Base-by-base conservation (phyloP, 2,113 vertebrate genomes). In the Ondatra zibethicus region DNA sequence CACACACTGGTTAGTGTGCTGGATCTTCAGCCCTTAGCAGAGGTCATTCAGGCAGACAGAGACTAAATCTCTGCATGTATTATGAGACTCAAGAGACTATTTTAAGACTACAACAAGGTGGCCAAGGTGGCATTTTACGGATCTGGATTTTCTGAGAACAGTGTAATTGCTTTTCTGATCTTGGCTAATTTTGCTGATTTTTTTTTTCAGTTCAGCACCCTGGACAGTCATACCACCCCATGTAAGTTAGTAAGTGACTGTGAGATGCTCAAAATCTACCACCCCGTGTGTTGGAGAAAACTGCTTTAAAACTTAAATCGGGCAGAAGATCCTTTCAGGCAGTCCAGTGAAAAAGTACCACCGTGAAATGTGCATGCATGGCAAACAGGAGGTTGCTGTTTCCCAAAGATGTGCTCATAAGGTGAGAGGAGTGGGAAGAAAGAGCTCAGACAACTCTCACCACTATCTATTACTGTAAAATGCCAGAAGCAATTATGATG, bases 401-500 rank as follows among this genome's bases (percentile, higher is more conserved):
- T 97, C 95, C 95, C 95, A 84, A 93, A 95, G 61, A 96, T 90
- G 50, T 17, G 78, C 68, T 89, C 94, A 92, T 84, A 92, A 96
- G 88, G 87, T 52, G 23, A 36, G 42, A 7, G 29, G 50, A 29
- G 55, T 42, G 4, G 45, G 7, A 36, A 3, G 33, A n/a, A 70
- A 42, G 66, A 87, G 7, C 52, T 88, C 89, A 90, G 75, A 80
- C 76, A 88, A 81, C 76, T 96, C 70, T 97, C 94, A 88, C 93
- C 93, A 88, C 80, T 94, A 95, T 96, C 93, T 96, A 92, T 96
- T 93, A 95, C 89, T 96, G 96, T 96, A 97, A 97, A 98, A 96
- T 96, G 97, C 96, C 97, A 97, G 95, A 92, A 97, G 95, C 95
- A 96, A 97, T 97, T 97, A 97, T 96, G 96, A 96, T 97, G 97